Evolutionary conservation across 2,797 vertebrate species (phyloP).

Genomic region (Urocyon cinereoargenteus): DNA sequence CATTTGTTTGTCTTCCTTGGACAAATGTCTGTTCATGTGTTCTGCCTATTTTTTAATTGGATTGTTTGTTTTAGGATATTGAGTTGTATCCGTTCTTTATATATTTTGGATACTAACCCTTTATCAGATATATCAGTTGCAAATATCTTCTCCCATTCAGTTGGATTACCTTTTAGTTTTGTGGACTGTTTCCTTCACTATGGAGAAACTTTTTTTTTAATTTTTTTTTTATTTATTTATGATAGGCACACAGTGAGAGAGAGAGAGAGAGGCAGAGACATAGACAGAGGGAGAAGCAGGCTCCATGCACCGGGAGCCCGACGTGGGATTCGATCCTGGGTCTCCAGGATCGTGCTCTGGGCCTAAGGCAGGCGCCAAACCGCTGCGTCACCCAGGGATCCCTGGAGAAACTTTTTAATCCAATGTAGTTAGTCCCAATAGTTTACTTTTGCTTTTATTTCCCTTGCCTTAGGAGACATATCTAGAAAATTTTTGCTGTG

Average conservation of each 20-base stretch:
- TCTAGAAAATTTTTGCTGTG: not conserved
- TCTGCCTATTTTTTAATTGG: not conserved
- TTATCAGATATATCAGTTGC: not conserved
- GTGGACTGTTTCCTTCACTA: not conserved
- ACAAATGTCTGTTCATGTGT: not conserved
- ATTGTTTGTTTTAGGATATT: not conserved
- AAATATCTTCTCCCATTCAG: not conserved
- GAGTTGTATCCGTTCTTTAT: not conserved
- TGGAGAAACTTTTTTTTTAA: not conserved
- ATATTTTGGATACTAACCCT: not conserved
- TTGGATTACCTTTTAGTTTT: not conserved
- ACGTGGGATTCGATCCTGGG: too few species aligned
- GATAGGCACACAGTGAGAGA: too few species aligned
- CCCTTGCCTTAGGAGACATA: not conserved
- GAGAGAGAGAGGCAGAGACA: too few species aligned
- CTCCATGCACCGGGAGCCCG: too few species aligned
- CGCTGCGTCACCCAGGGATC: too few species aligned
- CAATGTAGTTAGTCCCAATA: not conserved
- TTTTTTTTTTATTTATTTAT: too few species aligned
- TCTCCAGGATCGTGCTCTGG: too few species aligned
- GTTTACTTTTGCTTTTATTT: not conserved
- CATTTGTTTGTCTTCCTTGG: not conserved
- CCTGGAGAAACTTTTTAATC: not conserved
- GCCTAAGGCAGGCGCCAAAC: too few species aligned
- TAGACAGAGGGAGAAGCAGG: too few species aligned